Evolutionary conservation across 2,888 invertebrate species (phyloP).

Genomic region (Euphydryas editha): DNA sequence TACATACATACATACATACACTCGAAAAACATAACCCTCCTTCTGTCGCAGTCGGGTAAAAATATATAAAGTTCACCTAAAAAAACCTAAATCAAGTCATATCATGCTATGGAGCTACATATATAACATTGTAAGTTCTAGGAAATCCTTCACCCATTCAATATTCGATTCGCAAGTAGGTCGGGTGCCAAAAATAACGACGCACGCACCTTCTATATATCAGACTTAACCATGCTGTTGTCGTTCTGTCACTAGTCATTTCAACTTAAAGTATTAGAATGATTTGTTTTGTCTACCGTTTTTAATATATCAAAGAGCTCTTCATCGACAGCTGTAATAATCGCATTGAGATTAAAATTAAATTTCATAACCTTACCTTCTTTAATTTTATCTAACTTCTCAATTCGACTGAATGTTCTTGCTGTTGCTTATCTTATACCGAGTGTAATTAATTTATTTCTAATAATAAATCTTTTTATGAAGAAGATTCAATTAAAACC

Average conservation of each 20-base stretch:
- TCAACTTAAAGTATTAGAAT: neutral
- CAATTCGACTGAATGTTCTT: no score
- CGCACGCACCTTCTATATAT: conserved; percentile 37
- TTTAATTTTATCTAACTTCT: no score
- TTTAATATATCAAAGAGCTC: neutral
- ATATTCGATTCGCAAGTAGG: conserved; percentile 39
- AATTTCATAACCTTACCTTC: no score
- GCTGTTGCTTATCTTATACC: no score
- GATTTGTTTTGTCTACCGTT: neutral
- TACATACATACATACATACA: no score
- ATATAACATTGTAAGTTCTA: conserved; percentile 22
- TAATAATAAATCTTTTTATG: neutral
- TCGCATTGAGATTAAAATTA: neutral
- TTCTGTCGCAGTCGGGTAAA: no score
- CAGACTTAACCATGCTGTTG: conserved; percentile 21
- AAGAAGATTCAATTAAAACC: neutral
- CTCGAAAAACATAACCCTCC: no score
- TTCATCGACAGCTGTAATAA: neutral
- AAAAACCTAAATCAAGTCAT: neutral
- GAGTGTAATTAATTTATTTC: no score
- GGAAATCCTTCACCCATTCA: conserved; percentile 38
- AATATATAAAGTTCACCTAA: no score
- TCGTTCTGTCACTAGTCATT: conserved; percentile 12
- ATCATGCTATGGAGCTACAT: conserved; percentile 19
- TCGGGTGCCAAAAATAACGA: conserved; percentile 38